Percentiles rank a stretch among this genome's conserved stretches.
Conservation (phyloP, 2,888 invertebrate species). For the Oithona nana region DNA sequence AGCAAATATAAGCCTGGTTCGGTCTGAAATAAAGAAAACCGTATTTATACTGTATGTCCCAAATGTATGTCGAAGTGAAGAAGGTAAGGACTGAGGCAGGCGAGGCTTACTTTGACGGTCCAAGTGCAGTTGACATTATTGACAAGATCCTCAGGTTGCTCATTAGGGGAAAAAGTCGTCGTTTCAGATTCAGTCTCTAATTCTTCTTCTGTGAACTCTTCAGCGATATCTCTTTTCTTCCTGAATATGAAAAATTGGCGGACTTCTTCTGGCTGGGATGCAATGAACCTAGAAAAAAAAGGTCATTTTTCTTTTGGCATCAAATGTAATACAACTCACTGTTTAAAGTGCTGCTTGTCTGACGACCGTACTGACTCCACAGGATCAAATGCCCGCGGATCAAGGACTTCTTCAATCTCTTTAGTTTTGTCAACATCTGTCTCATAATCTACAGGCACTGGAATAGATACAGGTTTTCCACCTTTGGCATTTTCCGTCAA, state of each 20-base stretch:
- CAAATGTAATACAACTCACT: too few species aligned
- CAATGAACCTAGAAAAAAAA: too few species aligned
- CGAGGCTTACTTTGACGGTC: background rate
- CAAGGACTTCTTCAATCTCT: too few species aligned
- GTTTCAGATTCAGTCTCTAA: too few species aligned
- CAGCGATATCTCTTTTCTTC: background rate
- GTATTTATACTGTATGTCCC: background rate
- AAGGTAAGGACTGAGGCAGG: too few species aligned
- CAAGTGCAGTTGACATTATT: background rate
- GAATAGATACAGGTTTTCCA: conserved; percentile 4
- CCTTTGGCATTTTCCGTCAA: background rate
- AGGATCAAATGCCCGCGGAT: background rate
- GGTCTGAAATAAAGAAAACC: conserved; percentile 20
- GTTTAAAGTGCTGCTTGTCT: background rate
- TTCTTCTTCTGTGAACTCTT: background rate
- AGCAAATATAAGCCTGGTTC: conserved; percentile 22
- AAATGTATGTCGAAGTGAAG: too few species aligned
- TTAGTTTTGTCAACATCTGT: background rate
- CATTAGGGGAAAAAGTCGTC: background rate
- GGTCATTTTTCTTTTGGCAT: too few species aligned
- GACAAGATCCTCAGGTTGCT: background rate
- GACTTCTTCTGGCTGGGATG: background rate
- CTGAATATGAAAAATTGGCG: background rate
- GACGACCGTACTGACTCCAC: background rate
- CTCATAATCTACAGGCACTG: background rate